Evolutionary conservation across 2,888 invertebrate genomes (phyloP).

Genomic region (Caenorhabditis imperialis): DNA sequence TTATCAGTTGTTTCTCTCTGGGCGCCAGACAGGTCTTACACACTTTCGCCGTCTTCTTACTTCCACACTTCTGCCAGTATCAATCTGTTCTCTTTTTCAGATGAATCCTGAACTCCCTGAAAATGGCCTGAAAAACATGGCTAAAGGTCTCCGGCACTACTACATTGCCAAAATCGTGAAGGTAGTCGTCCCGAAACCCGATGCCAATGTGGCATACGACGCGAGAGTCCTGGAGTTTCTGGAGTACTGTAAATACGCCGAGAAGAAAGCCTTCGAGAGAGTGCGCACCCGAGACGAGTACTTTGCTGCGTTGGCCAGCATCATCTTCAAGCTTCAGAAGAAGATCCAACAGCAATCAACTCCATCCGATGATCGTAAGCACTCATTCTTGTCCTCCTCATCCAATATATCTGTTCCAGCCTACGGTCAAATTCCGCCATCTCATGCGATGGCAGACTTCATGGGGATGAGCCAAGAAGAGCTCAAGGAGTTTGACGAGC

Average conservation of each 20-base stretch:
- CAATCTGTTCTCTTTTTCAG: neutral
- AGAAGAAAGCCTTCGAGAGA: conserved; percentile 13
- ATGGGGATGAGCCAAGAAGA: conserved; percentile 22
- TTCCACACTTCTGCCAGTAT: neutral
- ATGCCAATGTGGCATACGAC: conserved; percentile 8
- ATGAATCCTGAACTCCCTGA: neutral
- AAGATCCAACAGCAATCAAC: neutral
- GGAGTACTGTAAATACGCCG: conserved; percentile 21
- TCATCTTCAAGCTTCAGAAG: conserved; percentile 6
- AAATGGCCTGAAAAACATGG: neutral
- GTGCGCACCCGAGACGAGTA: conserved; percentile 15
- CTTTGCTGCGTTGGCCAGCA: conserved; percentile 3
- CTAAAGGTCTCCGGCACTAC: neutral
- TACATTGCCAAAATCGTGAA: conserved; percentile 1
- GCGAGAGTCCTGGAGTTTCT: conserved; percentile 10
- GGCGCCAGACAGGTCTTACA: neutral
- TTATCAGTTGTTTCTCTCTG: conserved; percentile 9
- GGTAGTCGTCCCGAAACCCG: conserved; percentile 16
- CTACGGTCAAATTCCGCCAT: conserved; percentile 18
- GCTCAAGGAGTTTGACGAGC: conserved; percentile 13
- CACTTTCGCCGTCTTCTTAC: neutral
- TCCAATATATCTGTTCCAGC: conserved; percentile 7
- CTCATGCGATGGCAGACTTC: conserved; percentile 23
- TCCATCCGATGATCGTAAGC: conserved; percentile 14
- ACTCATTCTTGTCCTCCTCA: neutral